Evolutionary conservation across 2,113 vertebrate species (phyloP).

Genomic region (Chaetops frenatus): DNA sequence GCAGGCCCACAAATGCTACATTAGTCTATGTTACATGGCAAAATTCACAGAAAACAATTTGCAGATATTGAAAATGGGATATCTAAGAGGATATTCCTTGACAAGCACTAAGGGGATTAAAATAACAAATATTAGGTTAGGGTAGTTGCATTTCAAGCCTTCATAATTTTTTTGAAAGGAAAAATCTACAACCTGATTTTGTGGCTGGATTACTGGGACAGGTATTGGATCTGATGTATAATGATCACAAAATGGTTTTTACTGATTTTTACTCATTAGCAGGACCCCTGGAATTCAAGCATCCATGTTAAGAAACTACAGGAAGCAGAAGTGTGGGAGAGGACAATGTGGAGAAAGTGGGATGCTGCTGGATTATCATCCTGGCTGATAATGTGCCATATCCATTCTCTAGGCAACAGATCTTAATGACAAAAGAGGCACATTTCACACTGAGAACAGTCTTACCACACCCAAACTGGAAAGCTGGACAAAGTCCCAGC

Average conservation of each 20-base stretch:
- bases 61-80: background rate
- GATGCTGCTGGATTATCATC: background rate
- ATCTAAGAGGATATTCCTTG: background rate
- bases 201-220: background rate
- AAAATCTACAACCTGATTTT: background rate
- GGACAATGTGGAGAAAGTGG: background rate
- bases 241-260: background rate
- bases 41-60: background rate
- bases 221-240: background rate
- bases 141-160: background rate
- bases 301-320: background rate
- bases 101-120: background rate
- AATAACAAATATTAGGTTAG: background rate
- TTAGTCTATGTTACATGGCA: background rate
- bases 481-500: background rate
- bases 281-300: background rate
- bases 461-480: background rate
- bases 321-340: background rate
- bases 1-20: background rate
- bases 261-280: background rate
- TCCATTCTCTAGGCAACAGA: background rate
- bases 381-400: background rate
- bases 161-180: background rate
- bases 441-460: background rate
- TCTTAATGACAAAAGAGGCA: background rate